These are phyloP conservation scores for Cheilosia grossa DNA, from an alignment of 2,888 invertebrate genomes.

Conservation along the genomic window DNA sequence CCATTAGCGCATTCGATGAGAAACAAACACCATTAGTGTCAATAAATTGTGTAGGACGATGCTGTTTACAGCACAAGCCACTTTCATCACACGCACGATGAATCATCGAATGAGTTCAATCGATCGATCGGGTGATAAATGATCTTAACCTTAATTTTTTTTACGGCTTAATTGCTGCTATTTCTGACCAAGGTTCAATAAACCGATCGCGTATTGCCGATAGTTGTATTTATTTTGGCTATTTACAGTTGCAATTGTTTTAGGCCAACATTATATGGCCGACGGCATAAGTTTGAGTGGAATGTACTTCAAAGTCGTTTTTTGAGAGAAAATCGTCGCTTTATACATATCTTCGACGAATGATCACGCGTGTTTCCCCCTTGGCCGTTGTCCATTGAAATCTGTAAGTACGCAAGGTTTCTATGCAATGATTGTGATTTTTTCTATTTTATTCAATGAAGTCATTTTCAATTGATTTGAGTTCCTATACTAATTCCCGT, in stretches of 20 bases:
- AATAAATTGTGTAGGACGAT: conserved; percentile 3
- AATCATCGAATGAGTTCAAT: conserved; percentile 25
- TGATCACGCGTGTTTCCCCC: neutral
- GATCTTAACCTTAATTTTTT: conserved; percentile 37
- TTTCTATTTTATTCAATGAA: neutral
- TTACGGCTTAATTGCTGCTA: conserved; percentile 14
- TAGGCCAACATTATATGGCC: conserved; percentile 1
- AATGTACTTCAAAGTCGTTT: neutral
- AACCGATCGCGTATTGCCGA: conserved; percentile 7
- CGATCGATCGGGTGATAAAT: conserved; percentile 23
- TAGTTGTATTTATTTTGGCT: neutral
- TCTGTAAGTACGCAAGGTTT: neutral
- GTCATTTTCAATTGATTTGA: neutral
- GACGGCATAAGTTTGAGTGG: neutral
- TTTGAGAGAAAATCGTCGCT: neutral
- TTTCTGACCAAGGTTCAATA: conserved; percentile 44
- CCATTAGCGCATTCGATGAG: neutral
- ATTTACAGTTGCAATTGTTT: neutral
- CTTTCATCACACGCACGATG: conserved; percentile 15
- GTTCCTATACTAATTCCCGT: neutral
- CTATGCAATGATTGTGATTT: neutral
- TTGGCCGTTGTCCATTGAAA: conserved; percentile 6
- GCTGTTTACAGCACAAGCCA: neutral
- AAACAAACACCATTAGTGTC: neutral
- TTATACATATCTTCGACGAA: neutral